These are phyloP conservation scores for Ctenopoma kingsleyae DNA, from an alignment of 2,797 vertebrate genomes.

Conservation along the genomic window DNA sequence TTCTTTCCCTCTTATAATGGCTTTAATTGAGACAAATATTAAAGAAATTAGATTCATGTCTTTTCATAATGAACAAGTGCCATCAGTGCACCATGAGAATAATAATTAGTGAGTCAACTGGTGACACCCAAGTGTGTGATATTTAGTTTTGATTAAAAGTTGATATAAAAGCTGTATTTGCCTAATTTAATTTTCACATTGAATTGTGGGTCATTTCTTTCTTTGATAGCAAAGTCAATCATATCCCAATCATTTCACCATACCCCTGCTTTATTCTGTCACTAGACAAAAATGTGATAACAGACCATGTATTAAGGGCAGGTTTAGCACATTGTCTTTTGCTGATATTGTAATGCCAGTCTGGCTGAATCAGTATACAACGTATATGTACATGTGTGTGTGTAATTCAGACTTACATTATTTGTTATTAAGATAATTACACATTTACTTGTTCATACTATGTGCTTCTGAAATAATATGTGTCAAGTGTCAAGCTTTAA, in stretches of 20 bases:
- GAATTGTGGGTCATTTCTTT: constrained; percentile 2
- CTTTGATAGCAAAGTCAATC: constrained; percentile 5
- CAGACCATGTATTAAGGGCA: not conserved
- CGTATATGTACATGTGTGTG: too few relatives aligned
- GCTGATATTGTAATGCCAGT: not conserved
- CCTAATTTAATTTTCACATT: constrained; percentile 25
- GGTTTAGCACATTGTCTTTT: not conserved
- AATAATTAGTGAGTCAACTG: constrained; percentile 32
- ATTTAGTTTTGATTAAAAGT: constrained; percentile 57
- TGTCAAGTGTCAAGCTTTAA: not conserved
- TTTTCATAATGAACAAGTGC: constrained; percentile 55
- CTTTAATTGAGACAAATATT: constrained; percentile 53
- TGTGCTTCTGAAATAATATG: not conserved
- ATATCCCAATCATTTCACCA: constrained; percentile 1
- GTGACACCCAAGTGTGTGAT: constrained; percentile 40
- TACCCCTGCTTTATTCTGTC: not conserved
- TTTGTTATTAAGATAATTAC: too few relatives aligned
- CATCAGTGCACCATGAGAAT: constrained; percentile 40
- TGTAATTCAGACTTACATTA: too few relatives aligned
- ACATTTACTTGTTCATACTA: not conserved
- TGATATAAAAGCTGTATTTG: constrained; percentile 13
- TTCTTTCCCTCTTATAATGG: constrained; percentile 11
- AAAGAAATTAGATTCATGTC: constrained; percentile 54
- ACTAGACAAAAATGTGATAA: not conserved
- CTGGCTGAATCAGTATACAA: too few relatives aligned